These are phyloP conservation scores for Oxytorus armatus DNA, from an alignment of 2,888 invertebrate species.

Conservation along the genomic window DNA sequence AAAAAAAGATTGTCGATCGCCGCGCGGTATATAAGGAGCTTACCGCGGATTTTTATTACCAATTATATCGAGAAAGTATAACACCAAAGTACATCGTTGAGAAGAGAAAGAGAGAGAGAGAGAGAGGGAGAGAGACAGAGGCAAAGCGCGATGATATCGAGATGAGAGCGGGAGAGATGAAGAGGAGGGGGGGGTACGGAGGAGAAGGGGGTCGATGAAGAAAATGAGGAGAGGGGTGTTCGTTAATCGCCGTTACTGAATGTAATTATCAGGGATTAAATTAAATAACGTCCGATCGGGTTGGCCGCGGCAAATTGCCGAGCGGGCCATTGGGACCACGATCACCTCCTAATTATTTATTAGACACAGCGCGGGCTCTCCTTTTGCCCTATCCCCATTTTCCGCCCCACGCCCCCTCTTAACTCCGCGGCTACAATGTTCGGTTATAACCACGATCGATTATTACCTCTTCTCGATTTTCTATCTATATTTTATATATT, in stretches of 20 bases:
- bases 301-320: constrained; percentile 69
- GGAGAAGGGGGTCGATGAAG: constrained; percentile 13
- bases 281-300: constrained; percentile 75
- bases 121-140: constrained; percentile 30
- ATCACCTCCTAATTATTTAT: constrained; percentile 74
- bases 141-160: constrained; percentile 56
- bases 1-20: constrained; percentile 70
- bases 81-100: constrained; percentile 45
- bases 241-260: constrained; percentile 68
- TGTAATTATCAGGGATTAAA: constrained; percentile 74
- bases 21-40: constrained; percentile 73
- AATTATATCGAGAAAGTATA: constrained; percentile 79
- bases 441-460: constrained; percentile 53
- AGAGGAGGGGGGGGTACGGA: constrained; percentile 6
- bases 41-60: constrained; percentile 77
- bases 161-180: constrained; percentile 29
- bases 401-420: constrained; percentile 36
- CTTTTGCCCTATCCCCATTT: constrained; percentile 46
- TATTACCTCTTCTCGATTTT: constrained; percentile 33
- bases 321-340: constrained; percentile 69
- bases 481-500: constrained; percentile 30
- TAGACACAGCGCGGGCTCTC: constrained; percentile 52
- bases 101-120: constrained; percentile 35
- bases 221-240: constrained; percentile 52
- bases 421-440: constrained; percentile 23